Evolutionary conservation across 2,113 vertebrate genomes (phyloP).

Genomic region (Microcebus murinus): DNA sequence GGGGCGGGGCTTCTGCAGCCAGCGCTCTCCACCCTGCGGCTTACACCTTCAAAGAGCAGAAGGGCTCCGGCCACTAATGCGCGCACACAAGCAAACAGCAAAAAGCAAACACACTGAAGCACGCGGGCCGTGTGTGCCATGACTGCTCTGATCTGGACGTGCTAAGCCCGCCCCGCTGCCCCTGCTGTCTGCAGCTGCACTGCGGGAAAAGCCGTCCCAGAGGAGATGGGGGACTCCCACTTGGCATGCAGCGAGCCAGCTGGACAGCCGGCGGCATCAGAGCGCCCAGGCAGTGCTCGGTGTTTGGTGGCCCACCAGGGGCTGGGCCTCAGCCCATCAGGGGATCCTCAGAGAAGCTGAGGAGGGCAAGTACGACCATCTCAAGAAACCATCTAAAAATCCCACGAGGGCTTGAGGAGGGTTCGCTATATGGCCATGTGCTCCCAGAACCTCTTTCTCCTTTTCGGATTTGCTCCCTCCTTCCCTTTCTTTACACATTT

Average conservation of each 20-base stretch:
- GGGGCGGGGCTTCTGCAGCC: accelerated
- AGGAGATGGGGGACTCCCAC: accelerated
- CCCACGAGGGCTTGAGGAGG: accelerated
- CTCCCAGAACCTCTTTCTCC: background rate
- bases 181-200: accelerated
- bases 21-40: no score
- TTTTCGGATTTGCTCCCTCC: accelerated
- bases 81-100: no score
- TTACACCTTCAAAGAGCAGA: background rate
- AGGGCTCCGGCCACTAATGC: accelerated
- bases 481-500: accelerated
- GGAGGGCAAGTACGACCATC: accelerated
- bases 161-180: background rate
- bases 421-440: accelerated
- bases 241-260: accelerated
- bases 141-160: background rate
- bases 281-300: accelerated
- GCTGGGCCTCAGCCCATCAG: background rate
- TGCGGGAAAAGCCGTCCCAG: background rate
- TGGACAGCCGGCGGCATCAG: accelerated
- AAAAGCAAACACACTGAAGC: background rate
- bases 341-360: background rate
- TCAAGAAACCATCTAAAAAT: no score
- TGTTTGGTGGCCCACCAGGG: background rate
- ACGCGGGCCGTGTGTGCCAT: accelerated